A percentile compares a stretch with the other conserved stretches of the same genome.
These are phyloP conservation scores for Cyanoramphus novaezelandiae DNA, from an alignment of 2,113 vertebrate species.

Conservation along the genomic window DNA sequence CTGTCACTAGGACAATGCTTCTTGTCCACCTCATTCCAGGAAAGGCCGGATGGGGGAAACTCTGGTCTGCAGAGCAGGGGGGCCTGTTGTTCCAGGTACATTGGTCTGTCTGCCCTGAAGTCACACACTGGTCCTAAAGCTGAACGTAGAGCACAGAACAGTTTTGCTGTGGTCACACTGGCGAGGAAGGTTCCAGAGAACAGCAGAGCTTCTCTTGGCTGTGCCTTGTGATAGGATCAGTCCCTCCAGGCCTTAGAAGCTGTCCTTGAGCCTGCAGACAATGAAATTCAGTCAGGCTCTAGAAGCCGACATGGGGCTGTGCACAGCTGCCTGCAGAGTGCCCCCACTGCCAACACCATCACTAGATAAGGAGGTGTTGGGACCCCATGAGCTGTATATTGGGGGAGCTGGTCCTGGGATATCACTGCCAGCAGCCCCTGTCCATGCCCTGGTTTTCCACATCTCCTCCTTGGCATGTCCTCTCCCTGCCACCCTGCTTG, in stretches of 20 bases:
- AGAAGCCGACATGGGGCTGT: background rate
- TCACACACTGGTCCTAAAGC: background rate
- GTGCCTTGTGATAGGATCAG: background rate
- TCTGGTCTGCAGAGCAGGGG: background rate
- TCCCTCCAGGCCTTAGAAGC: background rate
- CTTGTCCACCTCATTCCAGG: background rate
- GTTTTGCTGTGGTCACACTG: background rate
- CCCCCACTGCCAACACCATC: accelerated
- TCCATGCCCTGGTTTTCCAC: background rate
- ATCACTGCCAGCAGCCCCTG: background rate
- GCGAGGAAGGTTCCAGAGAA: background rate
- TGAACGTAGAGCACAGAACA: background rate
- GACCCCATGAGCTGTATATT: background rate
- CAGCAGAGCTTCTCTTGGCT: background rate
- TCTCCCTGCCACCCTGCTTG: background rate
- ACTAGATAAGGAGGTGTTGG: background rate
- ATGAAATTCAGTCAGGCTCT: background rate
- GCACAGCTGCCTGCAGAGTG: background rate
- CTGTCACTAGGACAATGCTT: background rate
- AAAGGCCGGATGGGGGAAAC: background rate
- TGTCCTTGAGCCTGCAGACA: background rate
- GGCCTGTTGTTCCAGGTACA: background rate
- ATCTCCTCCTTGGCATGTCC: background rate
- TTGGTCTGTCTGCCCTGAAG: background rate
- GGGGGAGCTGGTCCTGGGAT: background rate